Evolutionary conservation across 2,797 vertebrate genomes (phyloP), one percentile per base, ranked within the genome.

Genomic region (Echeneis naucrates): DNA sequence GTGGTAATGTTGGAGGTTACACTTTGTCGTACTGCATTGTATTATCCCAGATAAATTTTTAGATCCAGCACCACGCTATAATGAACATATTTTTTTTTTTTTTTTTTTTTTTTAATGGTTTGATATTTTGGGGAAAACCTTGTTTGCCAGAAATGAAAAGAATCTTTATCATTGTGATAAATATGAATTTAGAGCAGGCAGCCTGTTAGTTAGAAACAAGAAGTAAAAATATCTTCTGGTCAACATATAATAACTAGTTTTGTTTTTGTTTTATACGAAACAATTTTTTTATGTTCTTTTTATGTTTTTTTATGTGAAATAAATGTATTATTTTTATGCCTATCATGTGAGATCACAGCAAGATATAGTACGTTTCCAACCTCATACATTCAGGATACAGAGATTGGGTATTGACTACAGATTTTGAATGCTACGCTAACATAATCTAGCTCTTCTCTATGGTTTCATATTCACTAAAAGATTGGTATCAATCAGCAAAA

Each of bases 1-100:
- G 19, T 50, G 42, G 53, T 37, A 27, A 59, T 58, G 30, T 77
- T 52, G 45, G 14, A 48, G 33, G 32, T n/a, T 16, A 17, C 2
- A 40, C 26, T 57, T 61, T 61, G 35, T 17, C 27, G 6, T 35
- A 60, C 5, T 56, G 26, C 8, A 27, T 33, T 61, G 2, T 33
- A 12, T 50, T 37, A 30, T 30, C 1, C 19, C 0, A 3, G 16
- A 44, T 8, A 33, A 33, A 54, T 54, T 58, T 32, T 58, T 3
- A 32, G 2, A 8, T 37, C 14, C 38, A 48, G n/a, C 32, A 51
- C 19, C 13, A 38, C 8, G 21, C 62, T 52, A 44, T n/a, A n/a
- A n/a, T n/a, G n/a, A 63, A 30, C 33, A 8, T n/a, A n/a, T n/a
- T n/a, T n/a, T n/a, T n/a, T n/a, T n/a, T n/a, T n/a, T n/a, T n/a